Evolutionary conservation across 2,113 vertebrate genomes (phyloP), one percentile per base, ranked within the genome.

Genomic region (Polypterus senegalus): DNA sequence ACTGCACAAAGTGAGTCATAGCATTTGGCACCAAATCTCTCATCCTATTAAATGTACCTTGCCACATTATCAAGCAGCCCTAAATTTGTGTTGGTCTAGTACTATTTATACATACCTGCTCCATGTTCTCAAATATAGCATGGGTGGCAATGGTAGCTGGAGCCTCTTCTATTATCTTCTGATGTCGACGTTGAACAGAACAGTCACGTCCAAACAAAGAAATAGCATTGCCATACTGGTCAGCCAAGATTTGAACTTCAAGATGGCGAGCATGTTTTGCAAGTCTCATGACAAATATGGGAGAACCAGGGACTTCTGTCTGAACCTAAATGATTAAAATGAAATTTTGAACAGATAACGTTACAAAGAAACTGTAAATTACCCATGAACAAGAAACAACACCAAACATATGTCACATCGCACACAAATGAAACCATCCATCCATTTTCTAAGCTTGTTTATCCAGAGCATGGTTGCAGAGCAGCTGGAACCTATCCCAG

Each of bases 81-180:
- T n/a, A n/a, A n/a, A 10, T 58, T 58, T 47, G 45, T 5, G 6
- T 5, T 43, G 46, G 48, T 51, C 6, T 5, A 7, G 7, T 49
- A n/a, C 4, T 10, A 27, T 27, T 27, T 27, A 27, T 2, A 61
- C 69, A 69, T 46, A 97, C 96, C 88, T 85, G 86, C 60, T 99
- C 96, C 96, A 99, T 99, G 65, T 97, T 85, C 74, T 99, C 94
- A 74, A 99, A 98, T 62, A 99, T 85, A 49, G 82, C 70, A 0
- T 84, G 80, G 1, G 92, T 91, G 1, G 96, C 93, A 49, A 98
- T 97, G 11, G 93, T 90, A 53, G 95, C 94, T 0, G 96, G 96
- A 5, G 96, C 96, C 57, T 99, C 96, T 75, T 99, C 96, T 4
- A 99, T 99, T 59, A 99, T 99, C 72, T 99, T 99, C 81, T 99